phyloP scores from a whole-genome alignment of 2,113 vertebrate genomes.

The Gobio gobio region DNA sequence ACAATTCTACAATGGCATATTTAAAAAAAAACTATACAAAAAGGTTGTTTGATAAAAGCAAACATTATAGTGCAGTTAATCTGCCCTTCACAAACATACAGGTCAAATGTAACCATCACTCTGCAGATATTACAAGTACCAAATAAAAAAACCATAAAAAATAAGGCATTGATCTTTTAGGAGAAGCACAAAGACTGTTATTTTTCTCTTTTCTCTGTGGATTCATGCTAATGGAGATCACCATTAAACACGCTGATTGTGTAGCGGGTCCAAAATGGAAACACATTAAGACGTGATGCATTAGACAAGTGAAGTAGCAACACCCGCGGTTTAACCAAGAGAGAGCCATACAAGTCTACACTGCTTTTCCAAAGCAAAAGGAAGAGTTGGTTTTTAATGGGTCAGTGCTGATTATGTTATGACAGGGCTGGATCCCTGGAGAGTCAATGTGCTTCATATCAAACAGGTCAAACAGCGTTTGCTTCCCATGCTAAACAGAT shows the following conservation, averaged over 20 bases:
- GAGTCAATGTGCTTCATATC: constrained; percentile 22
- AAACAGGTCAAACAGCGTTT: constrained; percentile 1
- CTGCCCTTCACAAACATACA: background rate
- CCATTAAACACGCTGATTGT: constrained; percentile 3
- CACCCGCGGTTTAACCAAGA: constrained; percentile 1
- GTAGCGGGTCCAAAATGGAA: constrained; percentile 7
- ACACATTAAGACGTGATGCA: constrained; percentile 13
- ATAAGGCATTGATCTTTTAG: background rate
- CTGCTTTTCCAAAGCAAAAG: background rate
- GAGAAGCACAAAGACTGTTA: background rate
- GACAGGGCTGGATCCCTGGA: background rate
- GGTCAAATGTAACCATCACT: background rate
- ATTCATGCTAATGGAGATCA: background rate
- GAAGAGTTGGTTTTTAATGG: constrained; percentile 19
- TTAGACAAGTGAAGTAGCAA: constrained; percentile 22
- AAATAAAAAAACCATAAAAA: background rate
- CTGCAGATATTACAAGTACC: background rate
- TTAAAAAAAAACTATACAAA: background rate
- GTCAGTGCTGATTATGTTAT: constrained; percentile 30
- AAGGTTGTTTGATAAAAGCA: background rate
- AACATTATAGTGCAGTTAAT: background rate
- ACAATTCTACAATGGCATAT: background rate
- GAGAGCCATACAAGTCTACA: background rate
- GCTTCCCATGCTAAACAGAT: constrained; percentile 5
- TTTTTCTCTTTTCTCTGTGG: background rate